A percentile compares a stretch with the other conserved stretches of the same genome.
Evolutionary conservation across 2,888 invertebrate genomes (phyloP).

Genomic region (Acronicta aceris): DNA sequence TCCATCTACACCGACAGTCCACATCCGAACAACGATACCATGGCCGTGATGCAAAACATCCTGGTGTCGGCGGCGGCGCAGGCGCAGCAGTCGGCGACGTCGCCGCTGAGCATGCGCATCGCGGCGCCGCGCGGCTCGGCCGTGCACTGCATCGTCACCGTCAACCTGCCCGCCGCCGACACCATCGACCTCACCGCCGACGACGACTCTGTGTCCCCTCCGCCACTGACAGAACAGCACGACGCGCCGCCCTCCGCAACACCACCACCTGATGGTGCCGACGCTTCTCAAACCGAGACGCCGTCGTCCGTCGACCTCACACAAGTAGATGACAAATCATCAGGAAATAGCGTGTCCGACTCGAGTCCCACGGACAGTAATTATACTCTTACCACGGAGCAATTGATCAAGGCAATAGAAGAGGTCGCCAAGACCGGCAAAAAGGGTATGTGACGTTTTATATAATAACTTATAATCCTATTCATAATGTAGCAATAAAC

Average conservation of each 20-base stretch:
- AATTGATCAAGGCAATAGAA: not conserved
- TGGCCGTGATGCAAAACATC: not conserved
- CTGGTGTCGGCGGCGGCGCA: not conserved
- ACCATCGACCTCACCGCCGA: conserved; percentile 20
- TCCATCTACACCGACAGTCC: not conserved
- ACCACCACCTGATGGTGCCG: not conserved
- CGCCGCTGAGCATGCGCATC: conserved; percentile 8
- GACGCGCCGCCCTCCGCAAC: too few species aligned
- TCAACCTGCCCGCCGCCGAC: not conserved
- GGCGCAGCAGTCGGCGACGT: not conserved
- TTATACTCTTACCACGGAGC: not conserved
- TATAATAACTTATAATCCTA: too few species aligned
- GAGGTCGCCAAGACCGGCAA: not conserved
- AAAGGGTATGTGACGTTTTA: not conserved
- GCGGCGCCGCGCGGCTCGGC: not conserved
- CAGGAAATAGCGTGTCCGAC: not conserved
- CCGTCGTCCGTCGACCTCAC: not conserved
- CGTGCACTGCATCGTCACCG: not conserved
- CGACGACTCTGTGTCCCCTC: too few species aligned
- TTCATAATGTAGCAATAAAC: too few species aligned
- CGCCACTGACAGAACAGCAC: too few species aligned
- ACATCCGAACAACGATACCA: not conserved
- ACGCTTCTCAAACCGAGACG: too few species aligned
- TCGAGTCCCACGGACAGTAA: not conserved
- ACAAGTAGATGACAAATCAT: not conserved